Base-by-base conservation (phyloP, 2,888 invertebrate species). In the Sisyra terminalis region DNA sequence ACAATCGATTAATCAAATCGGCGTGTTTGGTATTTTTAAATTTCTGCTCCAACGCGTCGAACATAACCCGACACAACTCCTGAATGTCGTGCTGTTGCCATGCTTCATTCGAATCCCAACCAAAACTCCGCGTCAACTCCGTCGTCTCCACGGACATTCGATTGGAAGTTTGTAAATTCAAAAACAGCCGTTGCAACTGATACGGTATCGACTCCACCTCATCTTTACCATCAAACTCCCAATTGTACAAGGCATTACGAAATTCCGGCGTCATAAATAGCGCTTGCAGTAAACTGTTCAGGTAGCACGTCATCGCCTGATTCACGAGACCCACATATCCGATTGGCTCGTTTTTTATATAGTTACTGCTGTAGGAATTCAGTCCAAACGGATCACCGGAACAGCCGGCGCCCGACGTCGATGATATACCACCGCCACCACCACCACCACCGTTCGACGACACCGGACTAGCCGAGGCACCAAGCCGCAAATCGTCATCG, bases 31-130 rank as follows among this genome's bases (percentile, higher is more conserved):
- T 85, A 50, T 82, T 78, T 58, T 79, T 80, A 60, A 88, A 86
- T 53, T 80, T 84, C 50, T 77, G 76, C 57, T 88, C 88, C 37
- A 90, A 60, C 0, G 88, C 87, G 58, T 90, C 89, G 58, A 90
- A 88, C 84, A 90, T 87, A 7, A 89, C 84, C 36, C 88, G 70
- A 56, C 85, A 88, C 43, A 90, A 64, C 58, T 90, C 89, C 58
- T 90, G 89, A 40, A 90, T 86, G 57, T 90, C 90, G 56, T 90
- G 90, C 55, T 90, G 90, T 52, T 89, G 86, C 84, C 88, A 89
- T 0, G 86, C 86, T 60, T 88, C 85, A 45, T 80, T 78, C 32
- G 82, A 80, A 55, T 85, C 83, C 90, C 90, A 92, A 17, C 88
- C 89, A 60, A 90, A 92, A 57, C 87, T 87, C 48, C 73, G 74